Base-by-base conservation (phyloP, 37 sponge, comb jelly and placozoan species). In the Aplysina aerophoba region DNA sequence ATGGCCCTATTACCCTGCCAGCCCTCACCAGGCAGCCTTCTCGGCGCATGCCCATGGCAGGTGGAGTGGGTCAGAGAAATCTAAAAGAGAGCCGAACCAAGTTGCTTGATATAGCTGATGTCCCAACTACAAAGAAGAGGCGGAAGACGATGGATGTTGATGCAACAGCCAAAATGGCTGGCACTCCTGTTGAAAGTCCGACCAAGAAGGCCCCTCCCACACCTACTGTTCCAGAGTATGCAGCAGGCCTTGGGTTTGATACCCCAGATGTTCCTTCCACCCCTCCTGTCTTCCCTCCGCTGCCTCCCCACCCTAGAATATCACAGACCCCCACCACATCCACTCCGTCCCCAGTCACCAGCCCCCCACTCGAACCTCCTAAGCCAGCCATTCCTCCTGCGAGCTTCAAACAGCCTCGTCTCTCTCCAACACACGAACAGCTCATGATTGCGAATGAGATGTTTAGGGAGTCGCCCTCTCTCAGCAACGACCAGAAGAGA, bases 381-480 rank as follows among this genome's bases (percentile, higher is more conserved):
- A 22, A 31, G 37, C 37, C 37, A 36, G 37, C 5, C 22, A 66
- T 12, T 1, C 21, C 54, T 34, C 74, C 61, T 55, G 33, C 58
- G 30, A 66, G 6, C 55, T 59, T 86, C 69, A 86, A 41, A 34
- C 77, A 25, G 21, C 83, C 73, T 62, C 31, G 34, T 36, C 40
- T 53, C 75, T 73, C 39, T 33, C 79, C 54, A 27, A 81, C 21
- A 35, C 36, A 35, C 19, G n/a, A 21, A 21, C 81, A 65, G 58
- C 73, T 92, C 22, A 69, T 55, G 24, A 74, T 92, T 14, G 95
- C 95, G 20, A 90, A 89, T 57, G 93, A 95, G 88, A 95, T 95
- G 93, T 95, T 95, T 81, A 90, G 89, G 41, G 92, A 92, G 64
- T 87, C 92, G 15, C 92, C 90, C 27, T 30, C 56, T 25, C 87